Conservation (phyloP, 2,888 invertebrate species). For the Toxonevra muliebris region DNA sequence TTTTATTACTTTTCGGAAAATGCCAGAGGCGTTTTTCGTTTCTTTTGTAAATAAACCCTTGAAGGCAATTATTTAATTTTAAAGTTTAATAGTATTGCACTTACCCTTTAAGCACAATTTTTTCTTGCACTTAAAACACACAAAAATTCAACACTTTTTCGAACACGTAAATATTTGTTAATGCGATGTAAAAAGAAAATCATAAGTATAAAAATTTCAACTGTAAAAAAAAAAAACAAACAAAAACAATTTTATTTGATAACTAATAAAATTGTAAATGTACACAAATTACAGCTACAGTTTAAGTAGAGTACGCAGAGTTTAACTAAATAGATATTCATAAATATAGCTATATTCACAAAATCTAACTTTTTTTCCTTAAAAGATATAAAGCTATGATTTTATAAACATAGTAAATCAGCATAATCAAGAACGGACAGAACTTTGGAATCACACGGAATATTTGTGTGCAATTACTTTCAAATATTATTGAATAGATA, state of each 20-base stretch:
- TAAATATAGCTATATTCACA: no score
- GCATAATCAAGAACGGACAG: no score
- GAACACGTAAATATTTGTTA: constrained; percentile 29
- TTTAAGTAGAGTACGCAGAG: no score
- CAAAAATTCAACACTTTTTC: constrained; percentile 32
- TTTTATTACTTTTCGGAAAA: neutral
- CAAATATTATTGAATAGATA: no score
- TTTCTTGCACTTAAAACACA: constrained; percentile 12
- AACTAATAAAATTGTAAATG: constrained; percentile 24
- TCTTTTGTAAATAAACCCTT: neutral
- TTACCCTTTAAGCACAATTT: constrained; percentile 40
- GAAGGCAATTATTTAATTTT: constrained; percentile 10
- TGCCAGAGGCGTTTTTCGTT: neutral
- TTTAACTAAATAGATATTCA: no score
- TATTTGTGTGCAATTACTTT: no score
- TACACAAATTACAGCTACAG: constrained; percentile 33
- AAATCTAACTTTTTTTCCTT: no score
- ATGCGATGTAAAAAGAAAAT: constrained; percentile 32
- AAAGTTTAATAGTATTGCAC: constrained; percentile 37
- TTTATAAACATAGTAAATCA: no score
- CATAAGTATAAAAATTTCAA: constrained; percentile 33
- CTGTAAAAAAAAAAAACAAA: constrained; percentile 25
- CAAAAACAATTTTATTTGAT: constrained; percentile 27
- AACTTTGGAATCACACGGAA: no score
- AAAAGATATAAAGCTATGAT: no score